Base-by-base conservation (phyloP, 2,797 vertebrate genomes). In the Protonibea diacanthus region DNA sequence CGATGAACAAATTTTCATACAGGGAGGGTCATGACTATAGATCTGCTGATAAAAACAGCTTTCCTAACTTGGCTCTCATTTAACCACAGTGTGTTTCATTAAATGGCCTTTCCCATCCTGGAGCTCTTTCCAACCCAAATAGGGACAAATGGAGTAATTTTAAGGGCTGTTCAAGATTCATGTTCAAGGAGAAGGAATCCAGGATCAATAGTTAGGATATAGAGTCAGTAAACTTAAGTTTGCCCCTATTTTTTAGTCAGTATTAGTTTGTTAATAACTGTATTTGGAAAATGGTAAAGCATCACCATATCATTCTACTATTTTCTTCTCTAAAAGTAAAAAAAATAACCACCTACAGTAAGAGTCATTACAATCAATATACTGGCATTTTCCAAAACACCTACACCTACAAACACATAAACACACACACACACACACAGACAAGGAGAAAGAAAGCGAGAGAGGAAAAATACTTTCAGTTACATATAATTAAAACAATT, bases 41-140 rank as follows among this genome's bases (percentile, higher is more conserved):
- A 74, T 68, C 38, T 55, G 21, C 63, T 53, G 48, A 52, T 45
- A 44, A 77, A 78, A 56, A 76, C 48, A 72, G 62, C 62, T 64
- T 14, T 40, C 42, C 47, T 61, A 63, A 70, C 53, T 71, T 66
- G 56, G 38, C 42, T 71, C 27, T 68, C 8, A 65, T 74, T 86
- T 66, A 79, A 69, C 52, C 74, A 62, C 53, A 75, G 57, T 56
- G 55, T 81, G 69, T 80, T 82, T 81, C 44, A 74, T 79, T 84
- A 65, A 73, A 81, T 52, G 23, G 40, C 47, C 44, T 80, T 57
- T 23, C 15, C 13, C 58, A 15, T 64, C 58, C 58, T 77, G 68
- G 60, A 48, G 44, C 33, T n/a, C 21, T 61, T 65, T 25, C 52
- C 49, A 64, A 79, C 60, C 42, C 29, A 45, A 76, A 69, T 74